A percentile compares a stretch with the other conserved stretches of the same genome.
These are phyloP conservation scores for Caenorhabditis drosophilae DNA, from an alignment of 2,888 invertebrate genomes.

Conservation along the genomic window DNA sequence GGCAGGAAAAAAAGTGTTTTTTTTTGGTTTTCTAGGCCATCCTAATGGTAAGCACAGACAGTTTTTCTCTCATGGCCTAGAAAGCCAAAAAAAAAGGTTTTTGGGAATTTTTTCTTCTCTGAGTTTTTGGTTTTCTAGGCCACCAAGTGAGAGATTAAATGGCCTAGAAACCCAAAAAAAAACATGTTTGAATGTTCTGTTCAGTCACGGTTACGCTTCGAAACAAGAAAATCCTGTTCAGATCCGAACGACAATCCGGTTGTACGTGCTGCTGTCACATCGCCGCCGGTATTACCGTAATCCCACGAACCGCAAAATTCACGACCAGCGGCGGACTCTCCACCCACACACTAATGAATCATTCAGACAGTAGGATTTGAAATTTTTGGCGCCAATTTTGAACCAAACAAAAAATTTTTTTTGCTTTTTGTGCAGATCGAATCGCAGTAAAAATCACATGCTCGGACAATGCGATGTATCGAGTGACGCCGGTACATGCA, in stretches of 20 bases:
- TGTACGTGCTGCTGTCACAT: constrained; percentile 50
- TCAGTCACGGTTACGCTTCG: no score
- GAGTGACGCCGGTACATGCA: constrained; percentile 64
- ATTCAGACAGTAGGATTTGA: constrained; percentile 34
- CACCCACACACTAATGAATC: constrained; percentile 47
- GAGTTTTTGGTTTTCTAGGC: no score
- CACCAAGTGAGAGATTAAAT: no score
- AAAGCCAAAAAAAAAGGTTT: not conserved
- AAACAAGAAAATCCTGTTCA: no score
- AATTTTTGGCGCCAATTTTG: not conserved
- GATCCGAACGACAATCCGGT: constrained; percentile 44
- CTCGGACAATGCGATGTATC: constrained; percentile 62
- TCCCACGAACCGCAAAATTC: constrained; percentile 41
- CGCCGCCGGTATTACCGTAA: constrained; percentile 42
- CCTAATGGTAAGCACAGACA: no score
- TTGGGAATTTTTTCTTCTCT: not conserved
- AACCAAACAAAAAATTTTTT: not conserved
- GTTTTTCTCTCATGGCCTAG: no score
- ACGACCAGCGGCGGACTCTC: constrained; percentile 43
- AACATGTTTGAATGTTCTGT: no score
- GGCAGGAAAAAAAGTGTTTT: not conserved
- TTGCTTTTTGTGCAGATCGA: no score
- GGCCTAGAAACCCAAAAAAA: no score
- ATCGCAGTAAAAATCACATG: constrained; percentile 67
- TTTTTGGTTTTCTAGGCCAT: no score